Percentiles rank a stretch among this genome's conserved stretches.
Evolutionary conservation across 2,113 vertebrate species (phyloP).

Genomic region (Copsychus sechellarum): DNA sequence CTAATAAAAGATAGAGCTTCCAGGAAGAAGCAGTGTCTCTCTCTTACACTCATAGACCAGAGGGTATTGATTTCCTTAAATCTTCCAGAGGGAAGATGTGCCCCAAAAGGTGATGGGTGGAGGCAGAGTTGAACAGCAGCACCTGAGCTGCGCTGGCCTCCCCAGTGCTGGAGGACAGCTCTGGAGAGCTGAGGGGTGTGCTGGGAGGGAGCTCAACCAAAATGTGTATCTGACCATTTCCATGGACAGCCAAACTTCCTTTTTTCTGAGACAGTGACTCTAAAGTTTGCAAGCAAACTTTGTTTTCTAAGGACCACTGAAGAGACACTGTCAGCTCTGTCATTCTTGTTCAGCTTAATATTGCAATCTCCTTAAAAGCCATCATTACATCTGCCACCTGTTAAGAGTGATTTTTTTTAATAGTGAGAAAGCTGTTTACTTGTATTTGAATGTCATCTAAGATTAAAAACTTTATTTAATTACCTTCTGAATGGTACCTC

Average conservation of each 20-base stretch:
- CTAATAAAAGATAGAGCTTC: not conserved
- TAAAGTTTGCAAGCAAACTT: not conserved
- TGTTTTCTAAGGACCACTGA: not conserved
- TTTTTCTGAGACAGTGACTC: not conserved
- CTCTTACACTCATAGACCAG: not conserved
- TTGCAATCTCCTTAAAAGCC: constrained; percentile 19
- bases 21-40: not conserved
- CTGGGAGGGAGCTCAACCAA: not conserved
- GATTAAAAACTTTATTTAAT: constrained; percentile 52
- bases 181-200: not conserved
- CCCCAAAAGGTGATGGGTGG: not conserved
- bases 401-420: not conserved
- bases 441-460: constrained; percentile 14
- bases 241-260: not conserved
- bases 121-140: accelerated
- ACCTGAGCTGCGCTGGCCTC: not conserved
- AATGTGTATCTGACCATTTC: not conserved
- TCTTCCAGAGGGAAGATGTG: not conserved
- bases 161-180: not conserved
- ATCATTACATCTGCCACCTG: not conserved
- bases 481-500: constrained; percentile 6
- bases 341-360: not conserved
- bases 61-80: not conserved
- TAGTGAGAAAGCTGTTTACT: constrained; percentile 14
- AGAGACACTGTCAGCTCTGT: not conserved